A percentile compares a stretch with the other conserved stretches of the same genome.
Evolutionary conservation across 1,140 invertebrate genomes (phyloP).

Genomic region (Amyelois transitella): DNA sequence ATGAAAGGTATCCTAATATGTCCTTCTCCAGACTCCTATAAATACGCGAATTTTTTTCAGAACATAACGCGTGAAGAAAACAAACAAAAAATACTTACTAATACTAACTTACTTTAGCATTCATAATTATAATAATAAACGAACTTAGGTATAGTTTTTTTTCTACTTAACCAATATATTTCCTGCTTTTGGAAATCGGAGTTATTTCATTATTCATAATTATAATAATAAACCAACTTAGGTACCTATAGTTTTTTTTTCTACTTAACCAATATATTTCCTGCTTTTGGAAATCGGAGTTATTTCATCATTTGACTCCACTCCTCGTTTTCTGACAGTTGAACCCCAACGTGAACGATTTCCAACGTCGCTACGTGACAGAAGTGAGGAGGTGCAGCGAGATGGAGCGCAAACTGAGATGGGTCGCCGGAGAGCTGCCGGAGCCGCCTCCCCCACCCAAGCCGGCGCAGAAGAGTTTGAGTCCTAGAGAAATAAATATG

Average conservation of each 20-base stretch:
- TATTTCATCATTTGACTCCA: no score
- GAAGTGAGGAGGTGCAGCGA: conserved; percentile 81
- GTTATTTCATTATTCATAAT: no score
- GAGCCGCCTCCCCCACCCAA: conserved; percentile 58
- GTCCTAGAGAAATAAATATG: conserved; percentile 56
- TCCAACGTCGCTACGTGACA: conserved; percentile 81
- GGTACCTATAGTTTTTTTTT: no score
- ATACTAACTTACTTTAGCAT: no score
- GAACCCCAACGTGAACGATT: conserved; percentile 80
- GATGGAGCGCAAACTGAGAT: conserved; percentile 81
- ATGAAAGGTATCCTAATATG: no score
- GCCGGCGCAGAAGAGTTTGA: conserved; percentile 38
- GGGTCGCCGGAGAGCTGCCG: conserved; percentile 80
- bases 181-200: background rate
- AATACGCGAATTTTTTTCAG: no score
- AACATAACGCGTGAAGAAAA: no score
- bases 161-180: background rate
- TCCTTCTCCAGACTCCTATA: no score
- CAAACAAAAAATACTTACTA: no score
- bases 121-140: no score
- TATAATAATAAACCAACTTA: no score
- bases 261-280: background rate
- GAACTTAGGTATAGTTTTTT: no score
- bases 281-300: background rate
- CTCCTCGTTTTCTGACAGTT: conserved; percentile 48